These are phyloP conservation scores for Calidris pygmaea DNA, from an alignment of 2,113 vertebrate species.

Conservation along the genomic window DNA sequence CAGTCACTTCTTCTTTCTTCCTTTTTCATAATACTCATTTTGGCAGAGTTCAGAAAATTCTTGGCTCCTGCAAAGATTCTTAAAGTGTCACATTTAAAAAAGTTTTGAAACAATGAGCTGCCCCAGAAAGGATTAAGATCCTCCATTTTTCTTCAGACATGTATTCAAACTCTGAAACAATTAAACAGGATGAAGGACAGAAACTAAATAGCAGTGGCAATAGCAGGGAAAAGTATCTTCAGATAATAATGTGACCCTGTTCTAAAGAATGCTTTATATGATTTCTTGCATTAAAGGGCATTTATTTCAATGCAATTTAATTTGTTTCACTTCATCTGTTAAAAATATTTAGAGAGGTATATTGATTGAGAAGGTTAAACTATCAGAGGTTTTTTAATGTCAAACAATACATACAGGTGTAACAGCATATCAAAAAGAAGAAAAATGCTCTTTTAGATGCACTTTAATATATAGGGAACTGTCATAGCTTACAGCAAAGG, in stretches of 20 bases:
- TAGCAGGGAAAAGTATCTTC: neutral
- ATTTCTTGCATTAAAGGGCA: neutral
- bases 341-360: neutral
- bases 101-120: neutral
- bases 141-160: neutral
- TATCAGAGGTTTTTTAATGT: neutral
- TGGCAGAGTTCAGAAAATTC: slow-evolving; percentile 21
- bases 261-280: neutral
- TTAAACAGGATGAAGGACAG: neutral
- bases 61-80: neutral
- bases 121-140: neutral
- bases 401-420: neutral
- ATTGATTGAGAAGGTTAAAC: neutral
- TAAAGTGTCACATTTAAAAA: neutral
- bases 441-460: rapidly evolving
- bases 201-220: neutral
- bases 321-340: neutral
- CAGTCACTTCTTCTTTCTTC: neutral
- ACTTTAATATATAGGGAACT: neutral
- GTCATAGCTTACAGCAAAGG: neutral
- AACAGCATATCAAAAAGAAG: neutral
- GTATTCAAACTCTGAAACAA: neutral
- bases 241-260: neutral
- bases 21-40: slow-evolving; percentile 10
- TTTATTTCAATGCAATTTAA: neutral